A percentile compares a stretch with the other conserved stretches of the same genome.
Evolutionary conservation across 2,888 invertebrate species (phyloP).

Genomic region (Anagyrus pseudococci): DNA sequence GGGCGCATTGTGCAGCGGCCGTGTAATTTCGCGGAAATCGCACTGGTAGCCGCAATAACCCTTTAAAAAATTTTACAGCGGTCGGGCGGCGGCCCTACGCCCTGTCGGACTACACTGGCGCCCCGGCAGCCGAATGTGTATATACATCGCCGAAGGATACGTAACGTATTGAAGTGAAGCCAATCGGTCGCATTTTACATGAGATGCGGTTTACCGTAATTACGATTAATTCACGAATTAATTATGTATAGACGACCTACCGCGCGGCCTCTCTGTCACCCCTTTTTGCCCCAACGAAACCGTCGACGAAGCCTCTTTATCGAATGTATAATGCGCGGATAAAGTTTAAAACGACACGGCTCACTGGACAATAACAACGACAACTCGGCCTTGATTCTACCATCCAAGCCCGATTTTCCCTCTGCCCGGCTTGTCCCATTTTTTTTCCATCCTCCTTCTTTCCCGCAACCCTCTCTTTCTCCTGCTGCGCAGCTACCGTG

Average conservation of each 20-base stretch:
- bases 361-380: too few relatives aligned
- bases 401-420: background rate
- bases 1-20: background rate
- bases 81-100: background rate
- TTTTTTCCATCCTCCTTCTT: too few relatives aligned
- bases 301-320: too few relatives aligned
- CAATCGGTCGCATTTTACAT: constrained; percentile 1
- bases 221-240: constrained; percentile 33
- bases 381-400: too few relatives aligned
- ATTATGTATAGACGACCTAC: constrained; percentile 20
- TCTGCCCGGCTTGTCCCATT: background rate
- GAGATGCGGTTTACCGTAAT: constrained; percentile 30
- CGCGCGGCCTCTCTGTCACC: too few relatives aligned
- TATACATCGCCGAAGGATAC: background rate
- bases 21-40: constrained; percentile 32
- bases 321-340: too few relatives aligned
- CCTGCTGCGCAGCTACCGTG: too few relatives aligned
- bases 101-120: background rate
- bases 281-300: too few relatives aligned
- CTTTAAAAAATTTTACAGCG: constrained; percentile 33
- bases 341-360: too few relatives aligned
- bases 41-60: constrained; percentile 28
- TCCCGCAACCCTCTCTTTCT: too few relatives aligned
- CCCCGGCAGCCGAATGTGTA: too few relatives aligned
- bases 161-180: background rate